Evolutionary conservation across 2,113 vertebrate species (phyloP).

Genomic region (Vombatus ursinus): DNA sequence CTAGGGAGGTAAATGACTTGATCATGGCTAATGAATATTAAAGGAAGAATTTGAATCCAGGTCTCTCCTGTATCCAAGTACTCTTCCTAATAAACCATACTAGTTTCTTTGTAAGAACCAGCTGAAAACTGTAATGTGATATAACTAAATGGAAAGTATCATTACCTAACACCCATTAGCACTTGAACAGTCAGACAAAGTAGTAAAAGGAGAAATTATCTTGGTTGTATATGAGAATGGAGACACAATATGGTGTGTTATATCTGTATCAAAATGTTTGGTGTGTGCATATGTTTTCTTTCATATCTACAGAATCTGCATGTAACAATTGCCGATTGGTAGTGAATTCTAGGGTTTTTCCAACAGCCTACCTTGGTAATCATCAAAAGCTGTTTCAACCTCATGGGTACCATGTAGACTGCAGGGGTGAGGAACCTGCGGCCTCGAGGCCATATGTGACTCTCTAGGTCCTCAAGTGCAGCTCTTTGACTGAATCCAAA

Average conservation of each 20-base stretch:
- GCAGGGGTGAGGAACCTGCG: no score
- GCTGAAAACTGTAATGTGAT: background rate
- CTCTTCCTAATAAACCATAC: background rate
- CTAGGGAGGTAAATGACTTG: background rate
- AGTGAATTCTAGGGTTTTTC: conserved; percentile 2
- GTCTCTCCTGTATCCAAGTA: background rate
- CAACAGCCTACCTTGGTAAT: conserved; percentile 31
- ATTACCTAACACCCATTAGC: background rate
- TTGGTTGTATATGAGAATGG: background rate
- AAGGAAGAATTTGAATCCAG: background rate
- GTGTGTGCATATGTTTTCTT: background rate
- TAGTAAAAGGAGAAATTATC: background rate
- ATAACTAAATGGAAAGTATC: background rate
- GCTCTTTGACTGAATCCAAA: no score
- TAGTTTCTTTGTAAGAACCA: background rate
- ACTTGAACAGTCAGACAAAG: background rate
- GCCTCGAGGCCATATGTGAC: no score
- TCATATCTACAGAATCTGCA: background rate
- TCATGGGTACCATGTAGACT: background rate
- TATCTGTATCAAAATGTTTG: background rate
- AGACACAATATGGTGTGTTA: background rate
- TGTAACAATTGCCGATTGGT: background rate
- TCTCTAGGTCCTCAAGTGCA: no score
- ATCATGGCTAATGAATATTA: background rate
- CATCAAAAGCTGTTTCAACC: background rate